phyloP scores from a whole-genome alignment of 2,113 vertebrate genomes.

The Psittacula cyanocephala region DNA sequence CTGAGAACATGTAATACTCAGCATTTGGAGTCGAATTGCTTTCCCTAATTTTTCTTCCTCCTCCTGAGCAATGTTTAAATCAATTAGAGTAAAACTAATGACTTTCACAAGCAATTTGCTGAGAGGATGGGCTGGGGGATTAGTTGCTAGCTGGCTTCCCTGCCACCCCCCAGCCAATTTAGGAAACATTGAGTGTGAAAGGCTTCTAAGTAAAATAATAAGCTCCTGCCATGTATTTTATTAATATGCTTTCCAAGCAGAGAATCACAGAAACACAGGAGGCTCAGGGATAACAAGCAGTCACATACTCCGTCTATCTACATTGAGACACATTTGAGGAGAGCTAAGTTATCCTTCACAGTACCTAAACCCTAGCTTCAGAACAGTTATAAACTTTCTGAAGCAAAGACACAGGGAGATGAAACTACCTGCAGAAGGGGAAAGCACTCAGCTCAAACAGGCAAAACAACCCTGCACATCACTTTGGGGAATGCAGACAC shows the following conservation, averaged over 20 bases:
- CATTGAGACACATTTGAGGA: background rate
- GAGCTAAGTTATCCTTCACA: background rate
- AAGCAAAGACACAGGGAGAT: background rate
- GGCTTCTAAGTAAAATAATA: background rate
- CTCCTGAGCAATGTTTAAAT: constrained; percentile 5
- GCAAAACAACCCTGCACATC: background rate
- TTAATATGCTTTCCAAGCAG: background rate
- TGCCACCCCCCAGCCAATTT: background rate
- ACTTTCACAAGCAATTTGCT: constrained; percentile 8
- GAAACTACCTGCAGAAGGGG: background rate
- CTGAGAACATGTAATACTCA: background rate
- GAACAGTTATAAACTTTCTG: background rate
- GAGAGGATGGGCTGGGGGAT: constrained; percentile 7
- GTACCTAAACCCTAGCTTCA: background rate
- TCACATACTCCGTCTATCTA: background rate
- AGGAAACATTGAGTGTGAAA: background rate
- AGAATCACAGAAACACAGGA: background rate
- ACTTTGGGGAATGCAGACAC: background rate
- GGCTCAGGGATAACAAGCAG: background rate
- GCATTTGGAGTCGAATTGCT: background rate
- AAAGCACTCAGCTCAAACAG: background rate
- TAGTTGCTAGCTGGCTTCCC: background rate
- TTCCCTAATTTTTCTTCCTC: background rate
- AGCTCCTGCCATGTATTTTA: background rate
- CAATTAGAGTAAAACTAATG: constrained; percentile 54